Percentiles rank a stretch among this genome's conserved stretches.
phyloP scores from a whole-genome alignment of 2,113 vertebrate species.

The Oryzias javanicus region DNA sequence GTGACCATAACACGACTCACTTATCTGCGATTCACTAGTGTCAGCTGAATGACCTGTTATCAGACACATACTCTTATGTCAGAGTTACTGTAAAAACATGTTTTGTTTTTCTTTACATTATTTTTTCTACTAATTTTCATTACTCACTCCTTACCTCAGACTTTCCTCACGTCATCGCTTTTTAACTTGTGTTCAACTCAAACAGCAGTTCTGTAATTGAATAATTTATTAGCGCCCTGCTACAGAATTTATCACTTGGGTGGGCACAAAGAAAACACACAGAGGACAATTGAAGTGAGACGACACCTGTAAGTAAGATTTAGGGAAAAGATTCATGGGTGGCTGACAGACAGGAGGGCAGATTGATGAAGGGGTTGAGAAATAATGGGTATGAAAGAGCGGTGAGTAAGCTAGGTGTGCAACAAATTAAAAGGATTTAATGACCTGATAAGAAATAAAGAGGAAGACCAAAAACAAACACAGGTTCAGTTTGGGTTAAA shows the following conservation, averaged over 20 bases:
- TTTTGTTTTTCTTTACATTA: background rate
- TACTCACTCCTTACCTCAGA: background rate
- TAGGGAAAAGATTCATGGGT: background rate
- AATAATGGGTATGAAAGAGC: background rate
- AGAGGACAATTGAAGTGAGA: slow-evolving; percentile 10
- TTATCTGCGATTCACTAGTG: too few species aligned
- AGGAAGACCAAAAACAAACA: background rate
- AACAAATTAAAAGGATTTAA: slow-evolving; percentile 3
- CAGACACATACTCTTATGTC: too few species aligned
- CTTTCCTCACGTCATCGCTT: background rate
- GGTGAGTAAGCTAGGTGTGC: background rate
- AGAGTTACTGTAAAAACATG: background rate
- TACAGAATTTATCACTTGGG: slow-evolving; percentile 43
- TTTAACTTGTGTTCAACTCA: background rate
- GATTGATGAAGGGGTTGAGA: slow-evolving; percentile 17
- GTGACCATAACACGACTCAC: too few species aligned
- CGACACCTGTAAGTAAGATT: slow-evolving; percentile 16
- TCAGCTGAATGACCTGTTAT: too few species aligned
- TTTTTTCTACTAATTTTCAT: background rate
- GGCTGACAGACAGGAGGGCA: background rate
- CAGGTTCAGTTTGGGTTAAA: background rate
- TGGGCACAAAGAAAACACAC: slow-evolving; percentile 30
- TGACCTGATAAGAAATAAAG: background rate
- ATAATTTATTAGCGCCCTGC: slow-evolving; percentile 49
- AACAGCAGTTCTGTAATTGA: slow-evolving; percentile 40